Conservation (phyloP, 2,888 invertebrate species). For the Calliphora vomitoria region DNA sequence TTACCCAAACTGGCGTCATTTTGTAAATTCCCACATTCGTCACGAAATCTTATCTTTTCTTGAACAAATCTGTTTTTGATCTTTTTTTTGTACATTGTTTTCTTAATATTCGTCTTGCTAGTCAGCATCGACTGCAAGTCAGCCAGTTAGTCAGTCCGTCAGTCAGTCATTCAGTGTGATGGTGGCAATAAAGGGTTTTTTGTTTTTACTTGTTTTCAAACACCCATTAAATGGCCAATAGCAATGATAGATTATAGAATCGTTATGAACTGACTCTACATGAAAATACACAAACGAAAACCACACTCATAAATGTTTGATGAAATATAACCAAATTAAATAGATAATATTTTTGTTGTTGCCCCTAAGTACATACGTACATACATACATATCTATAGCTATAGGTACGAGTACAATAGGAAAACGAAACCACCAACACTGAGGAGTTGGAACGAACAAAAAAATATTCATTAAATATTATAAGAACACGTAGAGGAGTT, state of each 20-base stretch:
- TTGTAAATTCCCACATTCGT: slow-evolving; percentile 77
- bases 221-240: slow-evolving; percentile 72
- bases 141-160: slow-evolving; percentile 9
- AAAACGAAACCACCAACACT: slow-evolving; percentile 70
- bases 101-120: slow-evolving; percentile 46
- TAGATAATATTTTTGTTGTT: slow-evolving; percentile 65
- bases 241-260: slow-evolving; percentile 74
- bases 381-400: not conserved
- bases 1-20: slow-evolving; percentile 75
- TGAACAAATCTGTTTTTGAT: not conserved
- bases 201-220: slow-evolving; percentile 71
- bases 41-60: slow-evolving; percentile 75
- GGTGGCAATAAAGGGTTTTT: slow-evolving; percentile 72
- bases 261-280: slow-evolving; percentile 47
- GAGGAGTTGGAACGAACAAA: slow-evolving; percentile 76
- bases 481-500: slow-evolving; percentile 58
- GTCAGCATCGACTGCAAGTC: slow-evolving; percentile 28
- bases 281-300: not conserved
- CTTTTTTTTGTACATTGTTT: slow-evolving; percentile 45
- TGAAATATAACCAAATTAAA: slow-evolving; percentile 72
- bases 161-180: slow-evolving; percentile 33
- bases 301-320: slow-evolving; percentile 70
- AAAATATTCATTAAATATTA: slow-evolving; percentile 27
- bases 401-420: slow-evolving; percentile 35
- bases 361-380: slow-evolving; percentile 67